Evolutionary conservation across 2,888 invertebrate genomes (phyloP), one percentile per base, ranked within the genome.

Genomic region (Sphaeridia pumilis): DNA sequence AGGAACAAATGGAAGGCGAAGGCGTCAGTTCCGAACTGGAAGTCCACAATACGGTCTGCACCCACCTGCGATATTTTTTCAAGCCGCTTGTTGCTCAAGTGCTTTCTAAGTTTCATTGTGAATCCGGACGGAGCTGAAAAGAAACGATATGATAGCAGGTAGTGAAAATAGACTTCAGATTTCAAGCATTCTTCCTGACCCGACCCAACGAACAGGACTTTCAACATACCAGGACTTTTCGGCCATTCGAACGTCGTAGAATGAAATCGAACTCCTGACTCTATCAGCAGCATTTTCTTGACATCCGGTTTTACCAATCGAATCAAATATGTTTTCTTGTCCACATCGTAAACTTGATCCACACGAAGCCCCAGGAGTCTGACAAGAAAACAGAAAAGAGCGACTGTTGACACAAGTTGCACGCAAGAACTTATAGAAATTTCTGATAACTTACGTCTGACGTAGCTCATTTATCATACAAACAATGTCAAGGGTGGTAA

Each of bases 21-120:
- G 68, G 93, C 92, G 0, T 85, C 84, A 3, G 80, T 81, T 12
- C 98, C 98, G 73, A 99, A 99, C 71, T 94, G 89, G 46, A 99
- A 73, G 71, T 94, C 87, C 14, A 99, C 79, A 45, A 98, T 85
- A 69, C 98, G 80, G 72, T 99, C 98, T 4, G 83, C 78, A 1
- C 97, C 97, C 0, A 98, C 71, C 72, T 97, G 95, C 2, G 73
- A 74, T 0, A 95, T 73, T 45, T 76, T 78, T 72, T 95, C 95
- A 2, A 98, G 73, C 3, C 98, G 80, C 69, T 95, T 92, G 71
- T 95, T 94, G 69, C 87, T 88, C 38, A 99, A 74, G 72, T 98
- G 98, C 73, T 99, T 99, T 48, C 98, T 76, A 69, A 98, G 75
- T 86, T 98, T 99, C 97, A 98, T 98, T 58, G 90, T 87, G 69